A percentile compares a stretch with the other conserved stretches of the same genome.
Conservation (phyloP, 2,888 invertebrate genomes). For the Melanostoma mellinum region DNA sequence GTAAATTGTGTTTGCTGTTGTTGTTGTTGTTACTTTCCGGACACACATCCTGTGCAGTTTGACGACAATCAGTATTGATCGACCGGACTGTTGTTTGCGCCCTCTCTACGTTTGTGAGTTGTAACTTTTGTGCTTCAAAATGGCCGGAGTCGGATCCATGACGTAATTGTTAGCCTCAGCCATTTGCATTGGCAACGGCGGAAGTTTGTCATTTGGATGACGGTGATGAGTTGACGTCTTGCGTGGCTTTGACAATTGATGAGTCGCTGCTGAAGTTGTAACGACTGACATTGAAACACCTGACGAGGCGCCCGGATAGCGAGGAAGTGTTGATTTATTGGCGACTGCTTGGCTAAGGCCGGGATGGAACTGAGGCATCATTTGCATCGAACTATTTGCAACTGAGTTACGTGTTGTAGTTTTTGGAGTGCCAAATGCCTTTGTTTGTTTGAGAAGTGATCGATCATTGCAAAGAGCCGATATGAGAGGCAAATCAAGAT, state of each 20-base stretch:
- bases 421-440: slow-evolving; percentile 91
- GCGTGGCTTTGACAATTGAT: slow-evolving; percentile 82
- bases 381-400: slow-evolving; percentile 25
- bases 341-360: slow-evolving; percentile 52
- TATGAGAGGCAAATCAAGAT: slow-evolving; percentile 94
- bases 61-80: slow-evolving; percentile 33
- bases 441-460: slow-evolving; percentile 93
- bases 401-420: slow-evolving; percentile 80
- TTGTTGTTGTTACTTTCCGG: slow-evolving; percentile 6
- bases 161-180: slow-evolving; percentile 89
- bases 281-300: slow-evolving; percentile 63
- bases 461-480: slow-evolving; percentile 96
- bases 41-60: slow-evolving; percentile 50
- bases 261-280: slow-evolving; percentile 41
- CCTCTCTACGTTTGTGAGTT: slow-evolving; percentile 78
- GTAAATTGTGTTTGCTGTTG: neutral
- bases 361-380: slow-evolving; percentile 59
- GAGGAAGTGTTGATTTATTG: slow-evolving; percentile 54
- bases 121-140: slow-evolving; percentile 80
- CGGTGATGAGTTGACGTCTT: slow-evolving; percentile 85
- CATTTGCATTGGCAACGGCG: slow-evolving; percentile 85
- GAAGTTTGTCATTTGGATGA: slow-evolving; percentile 90
- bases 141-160: slow-evolving; percentile 80
- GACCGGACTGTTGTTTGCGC: slow-evolving; percentile 36
- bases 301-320: slow-evolving; percentile 74